These are phyloP conservation scores for Dipodomys ordii DNA, from an alignment of 2,113 vertebrate species.

Conservation along the genomic window DNA sequence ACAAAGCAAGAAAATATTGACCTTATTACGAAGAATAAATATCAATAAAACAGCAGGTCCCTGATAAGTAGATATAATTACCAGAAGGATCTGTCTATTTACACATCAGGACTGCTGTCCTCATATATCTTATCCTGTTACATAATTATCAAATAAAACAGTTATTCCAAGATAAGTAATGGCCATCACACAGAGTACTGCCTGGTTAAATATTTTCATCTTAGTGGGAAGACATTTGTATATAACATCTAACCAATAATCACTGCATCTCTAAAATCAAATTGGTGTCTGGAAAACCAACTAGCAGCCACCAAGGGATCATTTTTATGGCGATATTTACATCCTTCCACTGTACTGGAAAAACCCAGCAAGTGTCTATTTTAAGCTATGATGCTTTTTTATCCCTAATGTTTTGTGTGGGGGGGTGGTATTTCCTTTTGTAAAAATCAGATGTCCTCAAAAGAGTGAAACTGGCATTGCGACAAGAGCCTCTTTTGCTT, in stretches of 20 bases:
- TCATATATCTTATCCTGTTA: constrained; percentile 56
- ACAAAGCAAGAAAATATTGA: constrained; percentile 70
- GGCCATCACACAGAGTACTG: constrained; percentile 50
- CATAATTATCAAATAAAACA: constrained; percentile 73
- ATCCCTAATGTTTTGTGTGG: constrained; percentile 30
- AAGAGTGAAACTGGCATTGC: not conserved
- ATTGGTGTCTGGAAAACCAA: constrained; percentile 21
- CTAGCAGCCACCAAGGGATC: not conserved
- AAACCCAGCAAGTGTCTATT: not conserved
- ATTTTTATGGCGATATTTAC: not conserved
- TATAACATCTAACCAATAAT: constrained; percentile 1
- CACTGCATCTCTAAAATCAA: constrained; percentile 34
- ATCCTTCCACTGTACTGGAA: not conserved
- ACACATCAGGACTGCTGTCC: constrained; percentile 60
- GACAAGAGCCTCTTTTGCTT: constrained; percentile 60
- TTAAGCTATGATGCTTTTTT: not conserved
- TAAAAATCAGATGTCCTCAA: constrained; percentile 62
- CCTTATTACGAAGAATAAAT: constrained; percentile 74
- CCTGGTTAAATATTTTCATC: constrained; percentile 58
- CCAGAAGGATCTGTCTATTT: constrained; percentile 72
- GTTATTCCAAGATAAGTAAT: constrained; percentile 65
- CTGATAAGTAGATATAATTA: constrained; percentile 79
- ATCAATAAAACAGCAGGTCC: constrained; percentile 78
- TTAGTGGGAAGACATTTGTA: constrained; percentile 40
- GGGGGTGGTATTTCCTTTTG: constrained; percentile 49